Conservation (phyloP, 2,888 invertebrate species). For the Diarsia rubi region DNA sequence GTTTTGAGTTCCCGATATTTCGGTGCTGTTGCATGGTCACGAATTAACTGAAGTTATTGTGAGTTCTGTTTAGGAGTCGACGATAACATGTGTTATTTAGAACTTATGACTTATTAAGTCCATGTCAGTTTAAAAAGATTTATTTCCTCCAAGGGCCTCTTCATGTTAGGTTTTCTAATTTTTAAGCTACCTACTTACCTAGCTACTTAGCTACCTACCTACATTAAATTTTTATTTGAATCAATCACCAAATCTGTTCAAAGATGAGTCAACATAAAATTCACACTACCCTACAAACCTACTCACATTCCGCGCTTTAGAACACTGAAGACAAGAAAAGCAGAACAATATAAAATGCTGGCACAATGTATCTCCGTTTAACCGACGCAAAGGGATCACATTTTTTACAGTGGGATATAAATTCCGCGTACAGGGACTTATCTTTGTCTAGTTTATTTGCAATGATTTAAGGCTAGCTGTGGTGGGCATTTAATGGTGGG, state of each 20-base stretch:
- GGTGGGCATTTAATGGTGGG: slow-evolving; percentile 51
- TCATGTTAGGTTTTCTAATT: too few species aligned
- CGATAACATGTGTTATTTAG: too few species aligned
- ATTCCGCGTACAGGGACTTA: slow-evolving; percentile 52
- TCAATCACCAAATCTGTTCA: not conserved
- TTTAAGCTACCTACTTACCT: too few species aligned
- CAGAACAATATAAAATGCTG: slow-evolving; percentile 39
- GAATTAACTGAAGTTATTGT: too few species aligned
- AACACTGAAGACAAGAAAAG: slow-evolving; percentile 33
- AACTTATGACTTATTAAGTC: too few species aligned
- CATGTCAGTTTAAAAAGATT: too few species aligned
- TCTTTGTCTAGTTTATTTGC: slow-evolving; percentile 50
- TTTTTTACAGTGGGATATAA: slow-evolving; percentile 62
- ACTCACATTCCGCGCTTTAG: slow-evolving; percentile 31
- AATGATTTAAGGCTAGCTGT: slow-evolving; percentile 51
- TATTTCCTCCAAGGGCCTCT: too few species aligned
- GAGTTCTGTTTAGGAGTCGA: too few species aligned
- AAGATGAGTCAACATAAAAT: not conserved
- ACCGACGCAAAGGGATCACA: slow-evolving; percentile 52
- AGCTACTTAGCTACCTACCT: too few species aligned
- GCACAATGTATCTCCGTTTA: slow-evolving; percentile 56
- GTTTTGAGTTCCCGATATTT: too few species aligned
- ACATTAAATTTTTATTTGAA: too few species aligned
- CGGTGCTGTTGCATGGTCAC: too few species aligned
- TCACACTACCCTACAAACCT: not conserved